Evolutionary conservation across 2,888 invertebrate species (phyloP).

Genomic region (Ornithoptera priamus): DNA sequence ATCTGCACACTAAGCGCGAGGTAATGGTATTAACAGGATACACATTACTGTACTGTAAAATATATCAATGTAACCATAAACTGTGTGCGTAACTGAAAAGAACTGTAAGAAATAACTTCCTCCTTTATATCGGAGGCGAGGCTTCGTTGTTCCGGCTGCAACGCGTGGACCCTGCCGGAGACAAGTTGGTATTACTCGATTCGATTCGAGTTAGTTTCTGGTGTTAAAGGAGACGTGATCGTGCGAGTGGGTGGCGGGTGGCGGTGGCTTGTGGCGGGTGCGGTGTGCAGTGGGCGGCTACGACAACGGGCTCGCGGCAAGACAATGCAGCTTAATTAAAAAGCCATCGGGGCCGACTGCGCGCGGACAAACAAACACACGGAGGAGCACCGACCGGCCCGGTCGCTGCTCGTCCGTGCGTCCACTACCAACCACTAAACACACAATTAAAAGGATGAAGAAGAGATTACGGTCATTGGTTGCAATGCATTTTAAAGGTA

Average conservation of each 20-base stretch:
- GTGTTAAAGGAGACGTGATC: not conserved
- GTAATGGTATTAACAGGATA: too few relatives aligned
- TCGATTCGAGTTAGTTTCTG: not conserved
- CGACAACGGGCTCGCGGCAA: constrained; percentile 7
- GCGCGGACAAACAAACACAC: not conserved
- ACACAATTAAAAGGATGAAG: not conserved
- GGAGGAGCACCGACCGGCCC: not conserved
- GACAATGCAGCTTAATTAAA: constrained; percentile 28
- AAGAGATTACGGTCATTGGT: too few relatives aligned
- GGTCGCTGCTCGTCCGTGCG: too few relatives aligned
- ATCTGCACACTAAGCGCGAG: too few relatives aligned
- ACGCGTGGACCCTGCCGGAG: too few relatives aligned
- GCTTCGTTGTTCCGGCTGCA: too few relatives aligned
- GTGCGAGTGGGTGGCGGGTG: not conserved
- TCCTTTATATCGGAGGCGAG: too few relatives aligned
- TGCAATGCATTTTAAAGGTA: too few relatives aligned
- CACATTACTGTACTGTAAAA: too few relatives aligned
- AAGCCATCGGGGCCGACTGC: constrained; percentile 20
- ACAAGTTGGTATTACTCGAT: not conserved
- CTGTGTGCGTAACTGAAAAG: too few relatives aligned
- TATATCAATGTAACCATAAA: too few relatives aligned
- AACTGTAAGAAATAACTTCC: too few relatives aligned
- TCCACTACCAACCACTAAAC: not conserved
- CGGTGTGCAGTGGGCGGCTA: not conserved
- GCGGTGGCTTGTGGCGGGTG: not conserved